Conservation (phyloP, 2,888 invertebrate genomes). For the Pimpla rufipes region DNA sequence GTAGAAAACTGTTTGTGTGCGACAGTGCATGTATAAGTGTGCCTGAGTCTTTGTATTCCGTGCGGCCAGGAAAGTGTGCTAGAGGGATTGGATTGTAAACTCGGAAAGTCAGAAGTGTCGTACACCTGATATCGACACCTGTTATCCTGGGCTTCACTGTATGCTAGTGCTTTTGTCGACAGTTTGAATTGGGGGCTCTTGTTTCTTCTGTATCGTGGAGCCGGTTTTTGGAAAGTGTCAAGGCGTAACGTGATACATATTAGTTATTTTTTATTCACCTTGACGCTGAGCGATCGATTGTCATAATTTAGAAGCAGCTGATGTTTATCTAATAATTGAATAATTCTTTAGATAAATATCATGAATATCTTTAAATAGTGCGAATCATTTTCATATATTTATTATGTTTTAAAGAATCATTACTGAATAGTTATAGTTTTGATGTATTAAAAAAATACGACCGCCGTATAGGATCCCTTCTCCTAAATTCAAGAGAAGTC, state of each 20-base stretch:
- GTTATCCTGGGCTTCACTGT: constrained; percentile 36
- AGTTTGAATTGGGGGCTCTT: constrained; percentile 6
- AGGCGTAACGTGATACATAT: background rate
- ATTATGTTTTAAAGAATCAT: too few relatives aligned
- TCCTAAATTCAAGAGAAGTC: background rate
- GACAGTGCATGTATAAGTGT: constrained; percentile 24
- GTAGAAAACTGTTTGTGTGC: constrained; percentile 31
- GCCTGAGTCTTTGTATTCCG: constrained; percentile 21
- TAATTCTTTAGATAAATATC: too few relatives aligned
- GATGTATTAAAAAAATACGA: too few relatives aligned
- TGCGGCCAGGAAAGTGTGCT: constrained; percentile 10
- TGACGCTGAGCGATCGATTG: background rate
- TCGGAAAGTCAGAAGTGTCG: constrained; percentile 54
- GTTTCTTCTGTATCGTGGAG: background rate
- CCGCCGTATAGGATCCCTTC: background rate
- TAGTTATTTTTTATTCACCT: background rate
- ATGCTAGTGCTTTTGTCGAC: constrained; percentile 13
- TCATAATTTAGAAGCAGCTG: background rate
- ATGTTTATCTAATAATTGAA: too few relatives aligned
- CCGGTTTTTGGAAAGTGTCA: background rate
- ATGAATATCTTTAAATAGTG: too few relatives aligned
- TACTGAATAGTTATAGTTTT: too few relatives aligned
- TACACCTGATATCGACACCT: constrained; percentile 65
- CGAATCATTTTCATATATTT: too few relatives aligned
- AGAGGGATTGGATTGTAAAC: constrained; percentile 56